Conservation (phyloP, 1,140 invertebrate genomes). For the Drosophila yakuba region DNA sequence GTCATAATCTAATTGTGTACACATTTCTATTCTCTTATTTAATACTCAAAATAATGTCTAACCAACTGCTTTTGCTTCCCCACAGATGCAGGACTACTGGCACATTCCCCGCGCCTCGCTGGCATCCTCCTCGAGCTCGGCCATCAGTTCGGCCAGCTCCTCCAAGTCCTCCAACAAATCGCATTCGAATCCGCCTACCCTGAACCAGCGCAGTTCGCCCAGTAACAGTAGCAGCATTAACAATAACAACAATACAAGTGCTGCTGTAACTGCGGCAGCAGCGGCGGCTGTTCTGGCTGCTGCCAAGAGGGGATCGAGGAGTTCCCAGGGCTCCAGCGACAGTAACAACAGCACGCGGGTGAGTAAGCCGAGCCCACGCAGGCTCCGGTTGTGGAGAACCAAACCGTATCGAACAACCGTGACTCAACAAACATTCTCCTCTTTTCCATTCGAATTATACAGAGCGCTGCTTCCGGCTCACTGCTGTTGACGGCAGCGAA, state of each 20-base stretch:
- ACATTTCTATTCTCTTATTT: too few species aligned
- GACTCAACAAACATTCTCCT: conserved; percentile 49
- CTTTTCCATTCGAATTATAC: conserved; percentile 61
- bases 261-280: conserved; percentile 78
- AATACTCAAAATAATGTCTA: neutral
- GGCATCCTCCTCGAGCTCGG: conserved; percentile 88
- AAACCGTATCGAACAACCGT: conserved; percentile 2
- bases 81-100: conserved; percentile 88
- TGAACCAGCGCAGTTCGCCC: conserved; percentile 61
- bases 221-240: conserved; percentile 32
- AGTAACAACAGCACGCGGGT: conserved; percentile 92
- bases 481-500: conserved; percentile 91
- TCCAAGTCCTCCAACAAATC: conserved; percentile 84
- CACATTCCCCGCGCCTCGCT: conserved; percentile 92
- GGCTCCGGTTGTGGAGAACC: conserved; percentile 6
- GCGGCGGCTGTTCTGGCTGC: conserved; percentile 68
- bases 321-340: conserved; percentile 90
- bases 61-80: conserved; percentile 34
- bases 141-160: conserved; percentile 86
- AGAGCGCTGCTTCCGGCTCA: conserved; percentile 92
- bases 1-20: too few species aligned
- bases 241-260: conserved; percentile 76
- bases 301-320: conserved; percentile 87
- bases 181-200: conserved; percentile 67
- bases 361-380: conserved; percentile 76